Evolutionary conservation across 1,140 invertebrate species (phyloP), one percentile per base, ranked within the genome.

Genomic region (Meloidogyne floridensis): DNA sequence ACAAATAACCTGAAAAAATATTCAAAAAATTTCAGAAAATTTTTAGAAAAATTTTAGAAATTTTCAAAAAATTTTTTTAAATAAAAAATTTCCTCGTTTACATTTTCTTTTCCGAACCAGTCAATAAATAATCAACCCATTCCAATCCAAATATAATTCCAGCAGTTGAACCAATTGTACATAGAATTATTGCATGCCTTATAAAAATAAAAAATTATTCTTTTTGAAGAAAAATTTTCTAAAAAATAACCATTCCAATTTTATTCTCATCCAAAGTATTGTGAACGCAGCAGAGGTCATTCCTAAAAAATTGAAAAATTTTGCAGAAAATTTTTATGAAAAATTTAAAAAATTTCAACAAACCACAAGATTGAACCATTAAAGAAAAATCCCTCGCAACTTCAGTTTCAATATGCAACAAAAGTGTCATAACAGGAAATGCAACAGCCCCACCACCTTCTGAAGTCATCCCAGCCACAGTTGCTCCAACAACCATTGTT

Each of bases 341-440:
- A 43, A n/a, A 11, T 6, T 43, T 42, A 11, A 53, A 77, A 32
- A 32, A 32, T 32, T 74, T 13, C n/a, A n/a, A 65, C 15, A 82
- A 81, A 84, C 84, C 84, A 65, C 75, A 72, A 54, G 76, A 77
- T 81, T 88, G 87, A 6, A 88, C 86, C 86, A 89, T 87, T 51
- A 88, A 73, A n/a, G 84, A 85, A 70, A 88, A 89, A 75, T 88
- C 87, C n/a, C 87, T 54, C 32, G 87, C 87, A 13, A 87, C 72
- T 11, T 43, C 74, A 54, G 87, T 83, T 8, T 74, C 20, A 42
- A 88, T 78, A n/a, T 87, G 72, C 2, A 88, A 76, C 15, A 83
- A 71, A 11, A 88, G 77, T 1, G 87, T 89, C 87, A 88, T 89
- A 18, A 88, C 88, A 5, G 87, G 87, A 75, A 88, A 88, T 0